phyloP scores from a whole-genome alignment of 2,113 vertebrate species.

The Phrynosoma blainvillii region DNA sequence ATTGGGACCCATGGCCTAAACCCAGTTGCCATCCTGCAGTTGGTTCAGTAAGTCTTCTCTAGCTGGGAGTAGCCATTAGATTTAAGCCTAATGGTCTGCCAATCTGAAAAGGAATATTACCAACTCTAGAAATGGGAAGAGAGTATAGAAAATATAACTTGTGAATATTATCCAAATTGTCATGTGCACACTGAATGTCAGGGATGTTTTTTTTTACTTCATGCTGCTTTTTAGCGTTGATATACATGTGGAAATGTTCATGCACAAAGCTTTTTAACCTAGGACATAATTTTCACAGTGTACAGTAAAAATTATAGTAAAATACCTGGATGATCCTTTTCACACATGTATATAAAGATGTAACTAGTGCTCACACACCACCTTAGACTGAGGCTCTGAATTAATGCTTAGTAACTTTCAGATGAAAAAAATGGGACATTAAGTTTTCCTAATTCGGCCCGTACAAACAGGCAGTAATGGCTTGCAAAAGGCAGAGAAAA shows the following conservation, averaged over 20 bases:
- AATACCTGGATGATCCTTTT: background rate
- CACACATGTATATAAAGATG: background rate
- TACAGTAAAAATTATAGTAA: background rate
- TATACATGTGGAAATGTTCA: conserved; percentile 19
- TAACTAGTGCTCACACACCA: background rate
- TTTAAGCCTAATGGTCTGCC: background rate
- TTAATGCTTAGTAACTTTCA: background rate
- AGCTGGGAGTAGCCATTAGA: no score
- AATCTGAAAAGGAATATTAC: conserved; percentile 11
- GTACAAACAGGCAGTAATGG: background rate
- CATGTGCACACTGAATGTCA: rapidly evolving
- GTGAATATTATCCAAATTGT: background rate
- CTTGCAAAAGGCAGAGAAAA: background rate
- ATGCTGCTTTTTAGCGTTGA: conserved; percentile 28
- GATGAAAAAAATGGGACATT: background rate
- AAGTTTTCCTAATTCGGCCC: background rate
- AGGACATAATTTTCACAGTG: conserved; percentile 55
- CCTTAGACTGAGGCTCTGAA: background rate
- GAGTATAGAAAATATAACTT: background rate
- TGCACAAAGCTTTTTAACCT: conserved; percentile 45
- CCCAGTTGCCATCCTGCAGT: no score
- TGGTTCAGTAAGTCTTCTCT: no score
- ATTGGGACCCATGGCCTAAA: no score
- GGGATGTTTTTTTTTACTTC: conserved; percentile 33
- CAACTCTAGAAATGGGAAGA: background rate